phyloP scores from a whole-genome alignment of 2,113 vertebrate genomes.

The Indicator indicator region DNA sequence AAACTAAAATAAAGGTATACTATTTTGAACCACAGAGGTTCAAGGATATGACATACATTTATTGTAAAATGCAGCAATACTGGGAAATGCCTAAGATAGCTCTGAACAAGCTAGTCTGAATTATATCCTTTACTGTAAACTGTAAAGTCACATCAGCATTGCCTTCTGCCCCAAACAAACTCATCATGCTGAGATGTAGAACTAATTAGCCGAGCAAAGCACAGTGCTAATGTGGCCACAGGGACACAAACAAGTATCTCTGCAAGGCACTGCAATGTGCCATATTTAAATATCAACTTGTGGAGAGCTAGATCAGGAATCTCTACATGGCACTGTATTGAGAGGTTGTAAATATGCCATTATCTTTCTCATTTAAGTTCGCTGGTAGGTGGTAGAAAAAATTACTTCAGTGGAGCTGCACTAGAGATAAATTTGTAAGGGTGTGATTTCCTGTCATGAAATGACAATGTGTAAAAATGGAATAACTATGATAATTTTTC shows the following conservation, averaged over 20 bases:
- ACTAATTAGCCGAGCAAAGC: not conserved
- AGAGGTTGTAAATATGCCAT: slow-evolving; percentile 41
- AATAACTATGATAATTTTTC: not conserved
- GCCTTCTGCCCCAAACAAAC: not conserved
- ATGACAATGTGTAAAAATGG: not conserved
- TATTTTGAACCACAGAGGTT: not conserved
- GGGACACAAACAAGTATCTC: not conserved
- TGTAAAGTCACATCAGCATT: not conserved
- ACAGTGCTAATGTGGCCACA: not conserved
- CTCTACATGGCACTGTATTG: not conserved
- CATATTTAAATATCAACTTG: slow-evolving; percentile 1
- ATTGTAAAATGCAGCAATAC: not conserved
- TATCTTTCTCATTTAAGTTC: slow-evolving; percentile 36
- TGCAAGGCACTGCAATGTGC: slow-evolving; percentile 1
- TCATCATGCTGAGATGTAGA: not conserved
- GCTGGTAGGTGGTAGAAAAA: slow-evolving; percentile 50
- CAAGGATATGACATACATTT: not conserved
- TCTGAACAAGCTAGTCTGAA: not conserved
- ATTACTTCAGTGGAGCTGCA: not conserved
- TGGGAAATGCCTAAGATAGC: not conserved
- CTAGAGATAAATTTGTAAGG: not conserved
- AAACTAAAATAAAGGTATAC: not conserved
- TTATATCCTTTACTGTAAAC: not conserved
- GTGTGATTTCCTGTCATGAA: not conserved
- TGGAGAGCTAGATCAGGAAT: slow-evolving; percentile 1